Percentiles rank a stretch among this genome's conserved stretches.
phyloP scores from a whole-genome alignment of 2,113 vertebrate genomes.

The Centropus bengalensis region DNA sequence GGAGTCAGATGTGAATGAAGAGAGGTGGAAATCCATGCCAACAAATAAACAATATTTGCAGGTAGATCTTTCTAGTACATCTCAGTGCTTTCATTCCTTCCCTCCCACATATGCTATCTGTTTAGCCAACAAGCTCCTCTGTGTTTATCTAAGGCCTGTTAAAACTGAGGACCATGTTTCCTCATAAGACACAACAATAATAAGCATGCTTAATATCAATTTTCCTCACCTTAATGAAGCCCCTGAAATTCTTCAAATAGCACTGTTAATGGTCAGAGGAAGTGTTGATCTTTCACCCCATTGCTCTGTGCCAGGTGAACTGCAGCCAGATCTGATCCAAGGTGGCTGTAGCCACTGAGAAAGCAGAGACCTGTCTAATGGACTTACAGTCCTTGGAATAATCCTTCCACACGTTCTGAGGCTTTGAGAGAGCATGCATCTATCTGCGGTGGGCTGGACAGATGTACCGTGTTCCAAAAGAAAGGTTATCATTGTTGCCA shows the following conservation, averaged over 20 bases:
- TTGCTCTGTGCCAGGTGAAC: neutral
- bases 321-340: neutral
- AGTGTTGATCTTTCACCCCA: neutral
- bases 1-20: neutral
- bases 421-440: neutral
- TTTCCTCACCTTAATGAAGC: slow-evolving; percentile 9
- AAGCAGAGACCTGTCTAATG: neutral
- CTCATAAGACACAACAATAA: neutral
- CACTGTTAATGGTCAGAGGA: neutral
- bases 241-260: neutral
- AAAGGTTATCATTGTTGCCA: neutral
- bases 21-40: neutral
- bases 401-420: neutral
- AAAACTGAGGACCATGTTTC: neutral
- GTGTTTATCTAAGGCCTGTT: neutral
- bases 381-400: neutral
- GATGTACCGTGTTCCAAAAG: neutral
- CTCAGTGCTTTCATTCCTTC: neutral
- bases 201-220: neutral
- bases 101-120: neutral
- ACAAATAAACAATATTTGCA: neutral
- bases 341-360: neutral
- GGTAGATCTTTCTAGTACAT: neutral
- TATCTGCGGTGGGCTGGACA: neutral
- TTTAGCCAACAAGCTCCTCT: neutral